Conservation (phyloP, 2,797 vertebrate genomes). For the Intellagama lesueurii region DNA sequence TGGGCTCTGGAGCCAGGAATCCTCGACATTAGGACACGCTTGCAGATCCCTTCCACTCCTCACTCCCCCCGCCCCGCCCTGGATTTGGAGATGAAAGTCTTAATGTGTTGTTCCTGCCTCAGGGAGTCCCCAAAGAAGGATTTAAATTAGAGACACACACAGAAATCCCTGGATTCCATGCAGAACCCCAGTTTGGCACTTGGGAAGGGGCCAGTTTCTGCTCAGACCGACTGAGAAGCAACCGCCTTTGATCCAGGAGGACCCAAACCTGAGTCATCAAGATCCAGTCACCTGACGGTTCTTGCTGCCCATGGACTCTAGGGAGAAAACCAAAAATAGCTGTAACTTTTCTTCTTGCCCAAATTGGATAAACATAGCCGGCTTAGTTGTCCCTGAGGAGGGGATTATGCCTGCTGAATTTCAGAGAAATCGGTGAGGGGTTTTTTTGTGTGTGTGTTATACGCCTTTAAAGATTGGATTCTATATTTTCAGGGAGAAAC, state of each 20-base stretch:
- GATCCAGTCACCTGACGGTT: no score
- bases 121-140: background rate
- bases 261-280: no score
- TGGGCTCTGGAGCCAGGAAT: fast-evolving
- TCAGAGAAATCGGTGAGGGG: background rate
- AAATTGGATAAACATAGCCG: background rate
- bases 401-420: background rate
- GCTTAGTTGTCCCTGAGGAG: background rate
- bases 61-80: no score
- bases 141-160: background rate
- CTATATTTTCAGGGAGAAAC: no score
- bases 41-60: no score
- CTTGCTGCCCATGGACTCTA: no score
- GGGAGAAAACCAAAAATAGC: no score
- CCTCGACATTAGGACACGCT: background rate
- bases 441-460: background rate
- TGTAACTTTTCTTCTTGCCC: background rate
- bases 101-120: no score
- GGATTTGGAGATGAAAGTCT: background rate
- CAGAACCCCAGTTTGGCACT: no score
- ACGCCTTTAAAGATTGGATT: background rate
- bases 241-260: no score
- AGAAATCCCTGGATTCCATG: background rate
- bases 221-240: background rate
- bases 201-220: no score